Base-by-base conservation (phyloP, 2,113 vertebrate species). In the Strix aluco region DNA sequence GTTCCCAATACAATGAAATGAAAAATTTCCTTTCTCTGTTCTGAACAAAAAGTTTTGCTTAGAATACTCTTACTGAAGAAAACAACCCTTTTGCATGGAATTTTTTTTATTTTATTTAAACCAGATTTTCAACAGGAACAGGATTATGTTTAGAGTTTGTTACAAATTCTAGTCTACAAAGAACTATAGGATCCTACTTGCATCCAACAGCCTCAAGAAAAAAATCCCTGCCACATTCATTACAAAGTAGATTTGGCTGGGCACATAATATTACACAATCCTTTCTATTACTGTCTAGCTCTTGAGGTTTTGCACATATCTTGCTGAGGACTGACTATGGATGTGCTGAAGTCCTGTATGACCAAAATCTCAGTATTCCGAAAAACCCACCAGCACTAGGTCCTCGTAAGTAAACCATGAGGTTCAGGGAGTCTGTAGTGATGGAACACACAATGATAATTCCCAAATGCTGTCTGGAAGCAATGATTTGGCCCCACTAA, bases 11-110 rank as follows among this genome's bases (percentile, higher is more conserved):
- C 59, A 93, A 90, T 44, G 34, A 95, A 95, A 96, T 80, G 49
- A 94, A 95, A 81, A 17, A 89, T 89, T 94, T 95, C 69, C 77
- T 90, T 74, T 86, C 77, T 86, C 69, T 74, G 61, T 44, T 86
- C 72, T 79, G 94, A 96, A 94, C 88, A 96, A 92, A 51, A 90
- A 51, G 72, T 71, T 96, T 86, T 79, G 52, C 86, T 75, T 59
- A 81, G 82, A 80, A 75, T 81, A 86, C 29, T 92, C 40, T 57
- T 66, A 84, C 74, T 46, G 57, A 86, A 93, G 83, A 69, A 58
- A n/a, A 8, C 44, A 88, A 81, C 25, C 0, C 2, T 73, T 40
- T 3, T 18, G 29, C n/a, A 75, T 47, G 73, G 95, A 96, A 96
- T 74, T 52, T 7, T 7, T 87, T 86, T 57, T 82, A 11, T 61